Conservation (phyloP, 2,113 vertebrate species). For the Gymnogyps californianus region DNA sequence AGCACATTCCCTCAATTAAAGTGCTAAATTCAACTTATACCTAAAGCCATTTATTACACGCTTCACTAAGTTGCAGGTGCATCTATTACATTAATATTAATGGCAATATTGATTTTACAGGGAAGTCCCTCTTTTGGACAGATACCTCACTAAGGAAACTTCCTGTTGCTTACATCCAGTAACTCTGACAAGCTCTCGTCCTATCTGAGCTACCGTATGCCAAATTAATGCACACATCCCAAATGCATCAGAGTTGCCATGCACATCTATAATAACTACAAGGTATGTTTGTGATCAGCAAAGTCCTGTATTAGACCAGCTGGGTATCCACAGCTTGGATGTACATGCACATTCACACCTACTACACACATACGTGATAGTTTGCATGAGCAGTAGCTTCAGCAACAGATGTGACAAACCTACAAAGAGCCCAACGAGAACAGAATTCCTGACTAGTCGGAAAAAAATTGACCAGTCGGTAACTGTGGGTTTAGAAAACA, state of each 20-base stretch:
- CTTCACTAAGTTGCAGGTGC: background rate
- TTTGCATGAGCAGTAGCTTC: background rate
- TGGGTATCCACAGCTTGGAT: background rate
- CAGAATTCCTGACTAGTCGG: background rate
- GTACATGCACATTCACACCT: background rate
- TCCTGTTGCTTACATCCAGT: background rate
- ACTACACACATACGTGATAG: no score
- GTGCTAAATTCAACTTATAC: background rate
- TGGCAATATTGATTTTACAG: background rate
- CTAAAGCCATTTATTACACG: background rate
- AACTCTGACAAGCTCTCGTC: background rate
- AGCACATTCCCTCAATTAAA: background rate
- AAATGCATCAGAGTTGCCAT: background rate
- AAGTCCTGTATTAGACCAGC: background rate
- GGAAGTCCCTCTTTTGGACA: background rate
- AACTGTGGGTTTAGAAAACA: background rate
- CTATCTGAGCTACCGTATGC: background rate
- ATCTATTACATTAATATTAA: slow-evolving; percentile 6
- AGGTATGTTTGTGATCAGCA: background rate
- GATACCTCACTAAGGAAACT: background rate
- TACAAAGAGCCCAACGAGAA: background rate
- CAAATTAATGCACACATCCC: background rate
- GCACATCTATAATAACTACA: background rate
- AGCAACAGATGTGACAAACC: background rate
- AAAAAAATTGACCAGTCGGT: background rate